Evolutionary conservation across 2,888 invertebrate genomes (phyloP).

Genomic region (Nomada goodeniana): DNA sequence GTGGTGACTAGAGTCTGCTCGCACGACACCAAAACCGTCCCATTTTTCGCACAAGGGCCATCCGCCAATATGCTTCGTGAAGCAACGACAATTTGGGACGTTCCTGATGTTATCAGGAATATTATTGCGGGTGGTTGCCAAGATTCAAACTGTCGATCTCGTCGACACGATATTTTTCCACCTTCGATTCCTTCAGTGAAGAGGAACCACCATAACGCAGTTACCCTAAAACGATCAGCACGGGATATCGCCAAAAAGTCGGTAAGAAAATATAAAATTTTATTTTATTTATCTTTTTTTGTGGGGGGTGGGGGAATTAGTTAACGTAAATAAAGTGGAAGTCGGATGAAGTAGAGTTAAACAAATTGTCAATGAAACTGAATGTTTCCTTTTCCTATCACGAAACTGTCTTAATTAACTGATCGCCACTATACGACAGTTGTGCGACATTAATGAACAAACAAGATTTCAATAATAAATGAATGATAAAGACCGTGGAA

Average conservation of each 20-base stretch:
- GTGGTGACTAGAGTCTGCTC: constrained; percentile 69
- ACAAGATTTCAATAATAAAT: not conserved
- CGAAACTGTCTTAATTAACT: too few species aligned
- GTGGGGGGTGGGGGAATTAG: too few species aligned
- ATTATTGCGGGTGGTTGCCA: constrained; percentile 53
- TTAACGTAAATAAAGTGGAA: too few species aligned
- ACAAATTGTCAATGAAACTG: too few species aligned
- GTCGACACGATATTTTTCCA: constrained; percentile 33
- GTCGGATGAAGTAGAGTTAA: too few species aligned
- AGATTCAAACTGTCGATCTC: constrained; percentile 51
- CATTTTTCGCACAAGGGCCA: constrained; percentile 74
- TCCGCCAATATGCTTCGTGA: constrained; percentile 58
- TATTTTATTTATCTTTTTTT: not conserved
- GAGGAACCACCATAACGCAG: constrained; percentile 21
- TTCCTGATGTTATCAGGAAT: constrained; percentile 62
- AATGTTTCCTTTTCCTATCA: too few species aligned
- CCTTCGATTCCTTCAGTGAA: not conserved
- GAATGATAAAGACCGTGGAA: not conserved
- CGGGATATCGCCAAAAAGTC: constrained; percentile 43
- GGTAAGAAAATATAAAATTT: constrained; percentile 48
- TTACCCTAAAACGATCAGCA: constrained; percentile 40
- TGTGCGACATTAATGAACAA: too few species aligned
- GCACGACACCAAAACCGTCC: constrained; percentile 44
- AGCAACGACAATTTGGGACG: constrained; percentile 63
- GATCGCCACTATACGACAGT: too few species aligned